Conservation (phyloP, 1,140 invertebrate species). For the Drosophila sechellia region DNA sequence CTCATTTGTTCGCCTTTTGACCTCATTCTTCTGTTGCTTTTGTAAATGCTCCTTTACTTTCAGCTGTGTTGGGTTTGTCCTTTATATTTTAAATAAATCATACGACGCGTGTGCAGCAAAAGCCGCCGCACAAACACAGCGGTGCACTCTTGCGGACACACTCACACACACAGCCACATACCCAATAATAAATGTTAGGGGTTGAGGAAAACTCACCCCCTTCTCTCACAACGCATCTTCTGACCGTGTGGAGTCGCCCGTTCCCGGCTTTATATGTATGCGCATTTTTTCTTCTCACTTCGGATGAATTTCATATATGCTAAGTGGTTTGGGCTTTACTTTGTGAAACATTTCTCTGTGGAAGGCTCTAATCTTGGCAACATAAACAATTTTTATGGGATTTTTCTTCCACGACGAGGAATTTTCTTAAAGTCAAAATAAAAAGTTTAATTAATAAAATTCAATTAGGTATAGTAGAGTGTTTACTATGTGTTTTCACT, state of each 20-base stretch:
- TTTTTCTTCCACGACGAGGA: neutral
- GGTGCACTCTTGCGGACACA: slow-evolving; percentile 13
- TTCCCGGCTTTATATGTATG: slow-evolving; percentile 2
- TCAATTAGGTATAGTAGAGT: neutral
- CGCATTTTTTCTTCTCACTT: slow-evolving; percentile 23
- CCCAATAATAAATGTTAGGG: slow-evolving; percentile 17
- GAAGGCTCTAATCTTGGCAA: neutral
- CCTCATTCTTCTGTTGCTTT: slow-evolving; percentile 46
- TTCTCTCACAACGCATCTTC: slow-evolving; percentile 19
- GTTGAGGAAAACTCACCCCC: neutral
- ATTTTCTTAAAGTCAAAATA: too few relatives aligned
- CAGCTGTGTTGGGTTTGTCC: slow-evolving; percentile 23
- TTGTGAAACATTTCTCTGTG: slow-evolving; percentile 1
- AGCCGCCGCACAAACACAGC: slow-evolving; percentile 64
- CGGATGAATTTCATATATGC: slow-evolving; percentile 55
- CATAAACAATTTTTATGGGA: neutral
- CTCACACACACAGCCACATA: neutral
- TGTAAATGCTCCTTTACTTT: slow-evolving; percentile 30
- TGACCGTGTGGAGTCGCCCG: slow-evolving; percentile 17
- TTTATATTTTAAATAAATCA: slow-evolving; percentile 75
- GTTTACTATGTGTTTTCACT: neutral
- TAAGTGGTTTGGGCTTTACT: slow-evolving; percentile 24
- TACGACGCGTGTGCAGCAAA: slow-evolving; percentile 60
- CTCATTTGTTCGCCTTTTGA: slow-evolving; percentile 58
- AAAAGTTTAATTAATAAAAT: neutral